Conservation (phyloP, 2,113 vertebrate species). For the Mormoops blainvillei region DNA sequence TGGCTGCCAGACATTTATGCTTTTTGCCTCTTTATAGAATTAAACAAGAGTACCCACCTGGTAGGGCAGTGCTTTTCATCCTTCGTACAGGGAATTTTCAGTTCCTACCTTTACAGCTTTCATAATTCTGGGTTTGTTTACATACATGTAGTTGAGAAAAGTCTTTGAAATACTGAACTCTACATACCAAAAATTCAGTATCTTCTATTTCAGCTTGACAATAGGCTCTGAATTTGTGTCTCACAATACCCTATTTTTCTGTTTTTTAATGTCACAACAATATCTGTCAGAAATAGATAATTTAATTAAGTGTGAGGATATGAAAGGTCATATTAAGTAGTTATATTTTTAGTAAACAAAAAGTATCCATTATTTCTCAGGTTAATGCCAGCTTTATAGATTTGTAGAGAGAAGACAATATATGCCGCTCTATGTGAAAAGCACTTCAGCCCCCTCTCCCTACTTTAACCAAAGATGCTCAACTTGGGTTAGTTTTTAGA, state of each 20-base stretch:
- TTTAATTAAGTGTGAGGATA: background rate
- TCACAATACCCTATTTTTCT: background rate
- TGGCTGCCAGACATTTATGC: background rate
- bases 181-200: background rate
- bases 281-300: background rate
- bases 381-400: background rate
- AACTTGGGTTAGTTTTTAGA: background rate
- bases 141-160: background rate
- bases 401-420: background rate
- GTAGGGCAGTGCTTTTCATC: background rate
- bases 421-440: background rate
- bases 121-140: conserved; percentile 22
- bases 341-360: background rate
- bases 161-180: background rate
- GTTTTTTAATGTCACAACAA: background rate
- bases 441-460: accelerated
- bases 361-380: background rate
- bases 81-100: background rate
- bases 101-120: background rate
- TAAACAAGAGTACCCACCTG: background rate
- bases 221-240: background rate
- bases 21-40: conserved; percentile 11
- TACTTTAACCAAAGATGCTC: background rate
- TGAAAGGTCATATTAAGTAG: background rate
- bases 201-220: background rate